These are phyloP conservation scores for Theristicus caerulescens DNA, from an alignment of 2,113 vertebrate species.

Conservation along the genomic window DNA sequence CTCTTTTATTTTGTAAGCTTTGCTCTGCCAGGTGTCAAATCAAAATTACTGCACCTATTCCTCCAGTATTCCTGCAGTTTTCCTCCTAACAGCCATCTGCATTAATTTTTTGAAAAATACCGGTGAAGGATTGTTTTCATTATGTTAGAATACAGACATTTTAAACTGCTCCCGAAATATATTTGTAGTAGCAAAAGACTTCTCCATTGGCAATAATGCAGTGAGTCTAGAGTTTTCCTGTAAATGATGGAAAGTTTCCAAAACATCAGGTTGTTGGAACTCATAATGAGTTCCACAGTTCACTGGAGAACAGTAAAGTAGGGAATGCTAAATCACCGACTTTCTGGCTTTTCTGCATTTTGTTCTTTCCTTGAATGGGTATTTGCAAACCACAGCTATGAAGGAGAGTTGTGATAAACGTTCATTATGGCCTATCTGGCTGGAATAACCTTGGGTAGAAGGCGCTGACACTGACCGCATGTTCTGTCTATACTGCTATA, in stretches of 20 bases:
- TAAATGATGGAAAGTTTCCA: neutral
- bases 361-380: neutral
- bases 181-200: neutral
- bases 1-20: neutral
- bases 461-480: accelerated
- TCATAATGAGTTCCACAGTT: neutral
- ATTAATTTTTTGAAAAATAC: neutral
- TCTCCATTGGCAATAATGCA: neutral
- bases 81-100: neutral
- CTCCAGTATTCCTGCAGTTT: neutral
- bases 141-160: neutral
- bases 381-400: neutral
- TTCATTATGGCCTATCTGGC: neutral
- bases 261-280: neutral
- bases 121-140: neutral
- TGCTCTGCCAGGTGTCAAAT: neutral
- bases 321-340: neutral
- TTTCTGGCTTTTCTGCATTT: neutral
- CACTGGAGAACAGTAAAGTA: neutral
- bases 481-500: accelerated
- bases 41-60: neutral
- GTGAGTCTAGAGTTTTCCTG: neutral
- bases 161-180: neutral
- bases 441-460: neutral
- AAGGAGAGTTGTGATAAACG: neutral